A percentile compares a stretch with the other conserved stretches of the same genome.
Conservation (phyloP, 2,113 vertebrate species). For the Ovibos moschatus region DNA sequence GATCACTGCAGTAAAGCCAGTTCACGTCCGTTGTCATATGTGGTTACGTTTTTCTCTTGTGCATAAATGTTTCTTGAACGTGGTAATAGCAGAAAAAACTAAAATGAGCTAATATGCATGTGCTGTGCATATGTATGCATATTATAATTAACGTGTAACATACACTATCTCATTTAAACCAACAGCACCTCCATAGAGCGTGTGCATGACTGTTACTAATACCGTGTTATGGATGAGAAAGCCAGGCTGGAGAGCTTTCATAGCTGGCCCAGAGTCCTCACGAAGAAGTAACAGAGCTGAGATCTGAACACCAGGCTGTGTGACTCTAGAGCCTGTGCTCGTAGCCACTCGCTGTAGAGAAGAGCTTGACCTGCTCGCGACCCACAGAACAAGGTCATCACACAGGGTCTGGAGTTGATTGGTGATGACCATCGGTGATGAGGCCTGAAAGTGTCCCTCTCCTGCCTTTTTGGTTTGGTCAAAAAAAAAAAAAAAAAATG, state of each 20-base stretch:
- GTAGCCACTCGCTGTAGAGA: accelerated
- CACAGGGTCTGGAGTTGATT: background rate
- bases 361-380: background rate
- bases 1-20: background rate
- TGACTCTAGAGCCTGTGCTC: background rate
- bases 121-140: no score
- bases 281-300: background rate
- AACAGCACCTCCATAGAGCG: background rate
- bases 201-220: background rate
- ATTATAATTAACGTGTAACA: background rate
- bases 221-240: background rate
- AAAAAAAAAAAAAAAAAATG: background rate
- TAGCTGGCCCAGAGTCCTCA: background rate
- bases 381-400: background rate
- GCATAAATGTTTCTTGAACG: background rate
- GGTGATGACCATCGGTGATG: background rate
- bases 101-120: background rate
- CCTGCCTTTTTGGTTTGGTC: background rate
- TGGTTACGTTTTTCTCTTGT: background rate
- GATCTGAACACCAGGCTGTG: background rate
- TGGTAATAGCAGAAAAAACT: background rate
- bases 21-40: background rate
- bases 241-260: background rate
- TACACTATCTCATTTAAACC: background rate
- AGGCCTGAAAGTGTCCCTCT: background rate